Evolutionary conservation across 2,797 vertebrate species (phyloP).

Genomic region (Enteromius anoplus): DNA sequence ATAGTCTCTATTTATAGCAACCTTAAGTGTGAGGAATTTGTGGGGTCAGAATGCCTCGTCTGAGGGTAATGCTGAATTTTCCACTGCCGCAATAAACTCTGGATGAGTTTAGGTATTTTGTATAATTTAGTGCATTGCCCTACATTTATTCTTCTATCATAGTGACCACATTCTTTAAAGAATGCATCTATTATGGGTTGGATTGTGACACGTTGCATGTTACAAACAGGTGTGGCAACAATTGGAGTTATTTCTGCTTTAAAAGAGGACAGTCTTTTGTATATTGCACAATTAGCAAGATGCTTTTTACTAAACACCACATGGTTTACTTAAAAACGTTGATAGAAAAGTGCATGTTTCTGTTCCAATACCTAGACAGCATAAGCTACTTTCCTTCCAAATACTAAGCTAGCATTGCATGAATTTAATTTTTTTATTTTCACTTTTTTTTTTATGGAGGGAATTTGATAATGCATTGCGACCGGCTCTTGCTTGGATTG

Average conservation of each 20-base stretch:
- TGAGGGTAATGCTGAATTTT: constrained; percentile 69
- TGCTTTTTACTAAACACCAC: not conserved
- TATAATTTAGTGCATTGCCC: not conserved
- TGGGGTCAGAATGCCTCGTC: constrained; percentile 67
- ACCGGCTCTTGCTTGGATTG: not conserved
- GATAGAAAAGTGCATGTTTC: not conserved
- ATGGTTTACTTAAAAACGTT: not conserved
- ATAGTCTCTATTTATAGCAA: constrained; percentile 74
- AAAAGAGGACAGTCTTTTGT: not conserved
- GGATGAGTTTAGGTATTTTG: not conserved
- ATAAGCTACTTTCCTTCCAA: not conserved
- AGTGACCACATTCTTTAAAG: not conserved
- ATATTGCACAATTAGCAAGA: not conserved
- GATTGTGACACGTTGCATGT: not conserved
- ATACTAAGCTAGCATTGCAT: not conserved
- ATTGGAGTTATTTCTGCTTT: not conserved
- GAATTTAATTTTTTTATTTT: not conserved
- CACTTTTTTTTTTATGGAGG: no score
- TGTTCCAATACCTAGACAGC: not conserved
- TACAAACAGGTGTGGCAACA: constrained; percentile 8
- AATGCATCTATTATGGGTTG: not conserved
- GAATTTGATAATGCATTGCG: not conserved
- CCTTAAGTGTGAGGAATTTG: constrained; percentile 76
- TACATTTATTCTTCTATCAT: not conserved
- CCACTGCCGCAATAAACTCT: constrained; percentile 62